Base-by-base conservation (phyloP, 92 coral and sea anemone species). In the Palythoa heliodiscus region DNA sequence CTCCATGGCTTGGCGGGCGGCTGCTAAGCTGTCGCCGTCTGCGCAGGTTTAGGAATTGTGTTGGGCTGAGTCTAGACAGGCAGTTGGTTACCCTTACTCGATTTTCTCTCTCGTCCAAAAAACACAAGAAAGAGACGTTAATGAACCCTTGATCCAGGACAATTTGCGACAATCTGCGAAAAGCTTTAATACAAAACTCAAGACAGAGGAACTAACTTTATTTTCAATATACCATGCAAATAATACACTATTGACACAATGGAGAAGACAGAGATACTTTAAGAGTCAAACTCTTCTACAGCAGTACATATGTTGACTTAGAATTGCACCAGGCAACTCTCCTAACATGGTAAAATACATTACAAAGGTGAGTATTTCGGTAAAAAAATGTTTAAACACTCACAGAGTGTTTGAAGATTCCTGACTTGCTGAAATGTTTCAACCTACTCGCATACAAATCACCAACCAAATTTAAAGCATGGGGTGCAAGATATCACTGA, bases 291-390 rank as follows among this genome's bases (percentile, higher is more conserved):
- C 19, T 60, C 66, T 78, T 57, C 83, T 37, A 17, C 37, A 52
- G 40, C 25, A 60, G 40, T n/a, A 22, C 83, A 50, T 1, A 17
- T 19, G 55, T 20, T 78, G 71, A 60, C 52, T 78, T 12, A 61
- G 83, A 78, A 39, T 78, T 78, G 83, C 83, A 61, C 83, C 83
- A 78, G 83, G 83, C 83, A 78, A 78, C 52, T 39, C 70, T n/a
- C 23, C 60, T 37, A 29, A 77, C 63, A 24, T 7, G 66, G 53
- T 19, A 55, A 77, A 57, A 60, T 60, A 16, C 66, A 60, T 60
- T 77, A 24, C 66, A 24, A 24, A 9, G 29, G 7, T 43, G 5
- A 63, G 69, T n/a, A 23, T 63, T 63, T 63, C 5, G 69, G 19
- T 63, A 20, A 63, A 63, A 63, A 9, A 63, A 63, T 8, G 22